Evolutionary conservation across 2,113 vertebrate species (phyloP).

Genomic region (Sander lucioperca): DNA sequence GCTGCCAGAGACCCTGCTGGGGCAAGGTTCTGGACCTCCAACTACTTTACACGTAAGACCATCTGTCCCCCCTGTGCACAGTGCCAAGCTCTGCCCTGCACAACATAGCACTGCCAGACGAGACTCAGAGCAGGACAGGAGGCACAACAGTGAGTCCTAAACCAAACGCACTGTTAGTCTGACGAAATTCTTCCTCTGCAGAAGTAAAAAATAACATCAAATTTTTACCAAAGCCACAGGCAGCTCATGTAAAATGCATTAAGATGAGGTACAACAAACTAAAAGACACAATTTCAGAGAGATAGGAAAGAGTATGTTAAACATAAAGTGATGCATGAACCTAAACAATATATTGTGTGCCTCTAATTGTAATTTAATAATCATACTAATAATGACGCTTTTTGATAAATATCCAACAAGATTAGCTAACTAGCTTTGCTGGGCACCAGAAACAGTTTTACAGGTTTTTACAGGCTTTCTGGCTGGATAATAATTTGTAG

Average conservation of each 20-base stretch:
- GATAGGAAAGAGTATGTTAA: slow-evolving; percentile 5
- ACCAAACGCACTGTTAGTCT: slow-evolving; percentile 43
- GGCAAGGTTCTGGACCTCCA: slow-evolving; percentile 65
- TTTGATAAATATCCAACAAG: slow-evolving; percentile 24
- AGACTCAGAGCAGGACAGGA: slow-evolving; percentile 53
- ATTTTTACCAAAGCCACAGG: slow-evolving; percentile 59
- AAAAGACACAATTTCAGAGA: slow-evolving; percentile 22
- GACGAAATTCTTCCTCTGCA: slow-evolving; percentile 52
- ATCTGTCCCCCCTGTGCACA: slow-evolving; percentile 64
- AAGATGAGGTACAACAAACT: slow-evolving; percentile 38
- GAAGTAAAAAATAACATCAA: slow-evolving; percentile 45
- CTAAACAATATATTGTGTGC: slow-evolving; percentile 13
- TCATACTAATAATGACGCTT: background rate
- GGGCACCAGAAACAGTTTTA: slow-evolving; percentile 37
- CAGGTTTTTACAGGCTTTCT: slow-evolving; percentile 49
- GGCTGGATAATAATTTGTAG: slow-evolving; percentile 50
- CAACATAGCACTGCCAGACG: slow-evolving; percentile 61
- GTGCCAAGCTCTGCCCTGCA: slow-evolving; percentile 67
- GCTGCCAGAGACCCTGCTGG: slow-evolving; percentile 71
- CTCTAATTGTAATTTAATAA: slow-evolving; percentile 40
- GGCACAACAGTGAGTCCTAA: slow-evolving; percentile 36
- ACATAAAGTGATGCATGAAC: slow-evolving; percentile 1
- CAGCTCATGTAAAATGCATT: slow-evolving; percentile 63
- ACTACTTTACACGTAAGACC: slow-evolving; percentile 73
- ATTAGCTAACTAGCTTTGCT: slow-evolving; percentile 44